Evolutionary conservation across 2,113 vertebrate genomes (phyloP).

Genomic region (Prionailurus viverrinus): DNA sequence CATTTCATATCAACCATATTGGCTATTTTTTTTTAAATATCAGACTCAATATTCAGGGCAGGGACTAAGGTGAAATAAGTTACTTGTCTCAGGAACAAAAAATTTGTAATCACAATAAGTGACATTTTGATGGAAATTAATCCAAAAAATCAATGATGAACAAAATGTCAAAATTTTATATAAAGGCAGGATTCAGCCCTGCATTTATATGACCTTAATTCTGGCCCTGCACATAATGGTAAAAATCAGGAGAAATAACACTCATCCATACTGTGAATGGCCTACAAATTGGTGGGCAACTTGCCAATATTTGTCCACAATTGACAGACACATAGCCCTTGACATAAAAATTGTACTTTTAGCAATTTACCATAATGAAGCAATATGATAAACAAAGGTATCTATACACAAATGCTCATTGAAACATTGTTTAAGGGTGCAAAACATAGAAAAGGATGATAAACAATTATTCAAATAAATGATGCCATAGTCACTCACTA

Average conservation of each 20-base stretch:
- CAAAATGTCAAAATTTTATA: conserved; percentile 30
- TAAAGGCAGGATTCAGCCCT: neutral
- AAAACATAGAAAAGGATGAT: conserved; percentile 33
- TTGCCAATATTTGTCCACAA: neutral
- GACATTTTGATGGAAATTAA: conserved; percentile 8
- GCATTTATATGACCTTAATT: neutral
- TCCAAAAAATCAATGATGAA: neutral
- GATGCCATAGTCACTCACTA: neutral
- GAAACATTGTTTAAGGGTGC: neutral
- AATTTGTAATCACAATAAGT: neutral
- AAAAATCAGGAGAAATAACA: neutral
- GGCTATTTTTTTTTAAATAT: neutral
- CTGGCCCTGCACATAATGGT: neutral
- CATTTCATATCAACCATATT: neutral
- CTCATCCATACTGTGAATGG: neutral
- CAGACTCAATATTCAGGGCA: neutral
- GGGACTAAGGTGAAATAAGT: neutral
- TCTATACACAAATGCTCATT: neutral
- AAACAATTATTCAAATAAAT: conserved; percentile 11
- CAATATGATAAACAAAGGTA: neutral
- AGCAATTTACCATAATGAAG: neutral
- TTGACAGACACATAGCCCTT: neutral
- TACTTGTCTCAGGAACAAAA: neutral
- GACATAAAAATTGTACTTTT: neutral
- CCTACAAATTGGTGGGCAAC: neutral